Conservation (phyloP, 2,797 vertebrate genomes). For the Squalus acanthias region DNA sequence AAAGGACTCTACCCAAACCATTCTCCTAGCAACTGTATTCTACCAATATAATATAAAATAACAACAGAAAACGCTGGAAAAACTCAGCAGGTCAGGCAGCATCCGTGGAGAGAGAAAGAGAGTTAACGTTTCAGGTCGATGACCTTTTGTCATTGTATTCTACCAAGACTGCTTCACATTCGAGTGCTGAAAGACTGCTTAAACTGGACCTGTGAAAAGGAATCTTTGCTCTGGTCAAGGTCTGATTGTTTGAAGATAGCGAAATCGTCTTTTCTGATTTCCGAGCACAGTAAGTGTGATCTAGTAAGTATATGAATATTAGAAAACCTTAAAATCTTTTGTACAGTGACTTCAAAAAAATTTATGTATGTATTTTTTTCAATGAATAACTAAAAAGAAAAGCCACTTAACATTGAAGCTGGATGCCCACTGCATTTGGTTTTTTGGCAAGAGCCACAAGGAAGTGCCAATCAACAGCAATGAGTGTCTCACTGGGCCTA, state of each 20-base stretch:
- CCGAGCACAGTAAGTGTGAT: neutral
- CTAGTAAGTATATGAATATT: neutral
- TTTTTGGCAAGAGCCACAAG: neutral
- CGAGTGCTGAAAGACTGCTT: neutral
- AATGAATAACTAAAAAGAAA: neutral
- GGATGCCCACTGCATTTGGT: neutral
- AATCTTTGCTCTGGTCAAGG: neutral
- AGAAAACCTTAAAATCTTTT: neutral
- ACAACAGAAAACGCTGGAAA: no score
- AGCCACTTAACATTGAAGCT: neutral
- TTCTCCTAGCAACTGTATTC: neutral
- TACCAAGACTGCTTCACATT: neutral
- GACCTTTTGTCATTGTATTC: no score
- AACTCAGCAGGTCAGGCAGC: no score
- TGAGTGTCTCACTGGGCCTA: neutral
- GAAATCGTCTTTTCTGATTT: neutral
- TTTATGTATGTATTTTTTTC: neutral
- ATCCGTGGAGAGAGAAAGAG: no score
- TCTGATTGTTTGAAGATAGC: neutral
- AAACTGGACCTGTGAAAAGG: neutral
- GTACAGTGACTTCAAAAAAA: neutral
- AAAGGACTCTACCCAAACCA: neutral
- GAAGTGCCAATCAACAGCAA: neutral
- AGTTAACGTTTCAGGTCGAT: no score
- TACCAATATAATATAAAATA: no score